Evolutionary conservation across 2,797 vertebrate species (phyloP), one percentile per base, ranked within the genome.

Genomic region (Crocodylus rhombifer): DNA sequence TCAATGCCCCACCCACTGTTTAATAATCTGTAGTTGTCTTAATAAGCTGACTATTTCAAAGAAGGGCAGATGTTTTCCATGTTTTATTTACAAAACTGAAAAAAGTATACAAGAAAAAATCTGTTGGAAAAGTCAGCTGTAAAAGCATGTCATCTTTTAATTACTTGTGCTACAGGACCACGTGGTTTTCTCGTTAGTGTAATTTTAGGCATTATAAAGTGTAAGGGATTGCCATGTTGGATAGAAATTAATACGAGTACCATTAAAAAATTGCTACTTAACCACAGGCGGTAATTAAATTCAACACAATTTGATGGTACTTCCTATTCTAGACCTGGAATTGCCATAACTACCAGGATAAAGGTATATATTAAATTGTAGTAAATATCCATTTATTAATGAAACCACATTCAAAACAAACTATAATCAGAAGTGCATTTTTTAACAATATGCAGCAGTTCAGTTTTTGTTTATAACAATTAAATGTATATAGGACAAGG

Each of bases 321-420:
- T 83, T 9, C 17, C 23, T 0, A 0, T 1, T 42, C 2, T 84
- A 4, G 57, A 36, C 28, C 15, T 65, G 73, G 67, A 82, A 36
- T 74, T 87, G n/a, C 63, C 16, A 33, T 21, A 82, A 58, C 56
- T 85, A 4, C 61, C 17, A 42, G 62, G 15, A 12, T 30, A 25
- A 87, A 81, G 12, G 69, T 64, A 6, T 84, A 57, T 84, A 92
- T 71, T 56, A 9, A 63, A 55, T 88, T 88, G 25, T 55, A 75
- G 28, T 79, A 77, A 89, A 73, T 3, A 60, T 55, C 14, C 0
- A 0, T 91, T 88, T 89, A 51, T 51, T 82, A 61, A 56, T 82
- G 58, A 69, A 42, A 20, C 92, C 62, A 57, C 82, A 21, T 7
- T 21, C 14, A 75, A 89, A 84, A 87, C 77, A 15, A 86, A 90